These are phyloP conservation scores for Cryptus armator DNA, from an alignment of 2,888 invertebrate genomes.

Conservation along the genomic window DNA sequence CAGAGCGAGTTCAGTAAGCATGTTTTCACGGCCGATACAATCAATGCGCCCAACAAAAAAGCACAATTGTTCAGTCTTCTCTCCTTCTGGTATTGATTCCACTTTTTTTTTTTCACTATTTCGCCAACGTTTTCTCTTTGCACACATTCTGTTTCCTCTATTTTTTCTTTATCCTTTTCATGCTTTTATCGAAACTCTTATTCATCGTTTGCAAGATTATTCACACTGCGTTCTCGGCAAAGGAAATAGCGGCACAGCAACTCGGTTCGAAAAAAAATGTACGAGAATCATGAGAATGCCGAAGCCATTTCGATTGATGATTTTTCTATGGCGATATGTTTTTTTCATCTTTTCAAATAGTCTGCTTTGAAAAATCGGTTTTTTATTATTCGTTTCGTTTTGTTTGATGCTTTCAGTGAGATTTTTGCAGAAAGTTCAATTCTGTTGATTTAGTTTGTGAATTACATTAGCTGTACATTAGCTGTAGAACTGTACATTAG, in stretches of 20 bases:
- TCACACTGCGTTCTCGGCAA: neutral
- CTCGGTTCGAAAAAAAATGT: neutral
- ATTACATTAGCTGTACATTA: no score
- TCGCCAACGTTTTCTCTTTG: slow-evolving; percentile 7
- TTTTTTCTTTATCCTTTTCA: slow-evolving; percentile 11
- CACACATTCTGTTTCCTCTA: neutral
- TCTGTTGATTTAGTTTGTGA: no score
- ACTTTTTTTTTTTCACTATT: slow-evolving; percentile 36
- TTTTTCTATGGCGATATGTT: neutral
- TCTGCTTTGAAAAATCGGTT: neutral
- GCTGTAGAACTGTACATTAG: no score
- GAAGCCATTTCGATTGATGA: neutral
- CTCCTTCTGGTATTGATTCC: neutral
- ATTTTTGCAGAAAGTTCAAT: no score
- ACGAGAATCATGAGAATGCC: neutral
- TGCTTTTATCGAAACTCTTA: slow-evolving; percentile 27
- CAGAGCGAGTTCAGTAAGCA: slow-evolving; percentile 5
- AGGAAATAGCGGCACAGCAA: neutral
- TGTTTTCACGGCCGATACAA: slow-evolving; percentile 40
- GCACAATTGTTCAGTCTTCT: neutral
- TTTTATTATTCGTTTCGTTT: neutral
- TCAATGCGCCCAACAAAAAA: neutral
- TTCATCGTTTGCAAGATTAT: slow-evolving; percentile 19
- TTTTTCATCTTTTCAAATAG: neutral
- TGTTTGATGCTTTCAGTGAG: no score